phyloP scores from a whole-genome alignment of 2,113 vertebrate species.

The Takifugu bimaculatus region DNA sequence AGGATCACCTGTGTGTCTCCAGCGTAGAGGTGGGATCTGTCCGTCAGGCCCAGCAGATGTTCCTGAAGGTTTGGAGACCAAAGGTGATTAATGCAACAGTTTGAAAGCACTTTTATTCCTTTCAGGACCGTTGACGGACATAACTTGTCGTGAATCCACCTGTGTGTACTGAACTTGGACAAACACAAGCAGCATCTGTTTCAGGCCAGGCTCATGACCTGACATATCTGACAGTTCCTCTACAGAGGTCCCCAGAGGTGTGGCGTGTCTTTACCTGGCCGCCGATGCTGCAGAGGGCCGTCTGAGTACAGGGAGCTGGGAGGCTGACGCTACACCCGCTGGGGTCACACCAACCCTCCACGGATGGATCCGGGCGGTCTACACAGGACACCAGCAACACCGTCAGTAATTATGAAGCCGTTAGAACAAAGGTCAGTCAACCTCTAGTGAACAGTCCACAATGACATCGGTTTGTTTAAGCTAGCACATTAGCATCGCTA shows the following conservation, averaged over 20 bases:
- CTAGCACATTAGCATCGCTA: not conserved
- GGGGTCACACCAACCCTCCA: constrained; percentile 76
- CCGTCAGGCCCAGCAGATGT: constrained; percentile 84
- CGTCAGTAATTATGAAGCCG: no score
- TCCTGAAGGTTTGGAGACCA: constrained; percentile 72
- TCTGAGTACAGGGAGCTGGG: constrained; percentile 80
- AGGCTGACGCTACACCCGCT: constrained; percentile 73
- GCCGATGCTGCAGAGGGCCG: constrained; percentile 71
- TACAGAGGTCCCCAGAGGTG: not conserved
- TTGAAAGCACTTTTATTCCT: no score
- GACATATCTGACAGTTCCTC: no score
- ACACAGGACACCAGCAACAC: constrained; percentile 1
- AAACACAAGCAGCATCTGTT: no score
- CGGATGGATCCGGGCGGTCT: constrained; percentile 73
- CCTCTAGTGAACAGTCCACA: no score
- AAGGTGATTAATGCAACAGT: no score
- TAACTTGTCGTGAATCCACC: no score
- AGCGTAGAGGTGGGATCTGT: constrained; percentile 85
- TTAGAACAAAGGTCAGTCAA: no score
- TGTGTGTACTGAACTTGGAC: no score
- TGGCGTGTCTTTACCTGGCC: constrained; percentile 75
- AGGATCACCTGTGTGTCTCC: constrained; percentile 81
- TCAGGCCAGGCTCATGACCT: no score
- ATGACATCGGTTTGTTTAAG: no score
- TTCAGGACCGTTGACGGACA: no score